These are phyloP conservation scores for Littorina saxatilis DNA, from an alignment of 1,140 invertebrate species.

Conservation along the genomic window DNA sequence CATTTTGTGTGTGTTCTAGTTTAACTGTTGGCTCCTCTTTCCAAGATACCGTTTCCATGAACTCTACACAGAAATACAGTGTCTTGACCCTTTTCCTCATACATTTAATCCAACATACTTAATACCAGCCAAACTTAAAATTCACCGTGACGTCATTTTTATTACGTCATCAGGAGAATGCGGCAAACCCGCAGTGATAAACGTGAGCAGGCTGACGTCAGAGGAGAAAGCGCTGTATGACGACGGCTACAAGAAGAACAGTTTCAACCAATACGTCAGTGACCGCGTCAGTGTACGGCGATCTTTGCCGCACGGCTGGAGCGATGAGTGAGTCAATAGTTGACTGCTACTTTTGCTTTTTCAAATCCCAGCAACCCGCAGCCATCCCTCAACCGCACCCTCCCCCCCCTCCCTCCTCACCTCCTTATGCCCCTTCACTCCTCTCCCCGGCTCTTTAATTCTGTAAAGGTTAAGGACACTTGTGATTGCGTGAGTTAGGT, in stretches of 20 bases:
- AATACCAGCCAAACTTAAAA: neutral
- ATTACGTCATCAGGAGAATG: conserved; percentile 81
- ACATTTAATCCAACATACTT: neutral
- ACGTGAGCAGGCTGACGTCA: conserved; percentile 85
- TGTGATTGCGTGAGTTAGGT: no score
- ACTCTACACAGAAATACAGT: neutral
- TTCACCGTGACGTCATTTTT: neutral
- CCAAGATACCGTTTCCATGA: no score
- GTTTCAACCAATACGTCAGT: conserved; percentile 98
- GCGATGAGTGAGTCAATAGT: neutral
- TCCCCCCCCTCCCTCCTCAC: no score
- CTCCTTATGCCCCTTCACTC: no score
- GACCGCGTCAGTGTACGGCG: conserved; percentile 97
- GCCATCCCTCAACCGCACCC: no score
- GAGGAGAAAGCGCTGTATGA: conserved; percentile 93
- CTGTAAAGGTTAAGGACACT: neutral
- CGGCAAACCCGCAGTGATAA: conserved; percentile 90
- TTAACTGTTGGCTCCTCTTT: neutral
- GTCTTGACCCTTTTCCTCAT: neutral
- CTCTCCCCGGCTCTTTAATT: no score
- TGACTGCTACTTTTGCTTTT: neutral
- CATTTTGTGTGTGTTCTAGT: neutral
- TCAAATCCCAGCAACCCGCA: no score
- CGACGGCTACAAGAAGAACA: conserved; percentile 97
- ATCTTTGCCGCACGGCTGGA: conserved; percentile 85